phyloP scores from a whole-genome alignment of 2,113 vertebrate genomes.

The Megaleporinus macrocephalus region DNA sequence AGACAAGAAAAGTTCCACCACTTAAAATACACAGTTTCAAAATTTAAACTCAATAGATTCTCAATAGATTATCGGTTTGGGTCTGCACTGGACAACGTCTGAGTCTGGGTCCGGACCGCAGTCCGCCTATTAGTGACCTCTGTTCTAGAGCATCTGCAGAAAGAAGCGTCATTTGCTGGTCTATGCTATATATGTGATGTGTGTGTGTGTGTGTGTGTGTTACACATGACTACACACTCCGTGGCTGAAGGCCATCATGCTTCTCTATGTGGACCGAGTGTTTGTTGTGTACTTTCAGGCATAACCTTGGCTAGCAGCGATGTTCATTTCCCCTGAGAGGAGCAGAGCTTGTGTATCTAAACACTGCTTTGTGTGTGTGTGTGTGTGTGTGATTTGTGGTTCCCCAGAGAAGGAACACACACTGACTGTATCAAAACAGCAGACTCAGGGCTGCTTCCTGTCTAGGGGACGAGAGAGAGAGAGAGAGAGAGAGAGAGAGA shows the following conservation, averaged over 20 bases:
- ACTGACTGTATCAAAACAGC: constrained; percentile 43
- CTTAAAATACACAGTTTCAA: too few relatives aligned
- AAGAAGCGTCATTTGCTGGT: neutral
- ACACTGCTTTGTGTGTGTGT: constrained; percentile 23
- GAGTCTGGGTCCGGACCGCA: too few relatives aligned
- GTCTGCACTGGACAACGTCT: too few relatives aligned
- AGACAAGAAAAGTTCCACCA: too few relatives aligned
- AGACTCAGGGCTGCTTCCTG: constrained; percentile 47
- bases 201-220: neutral
- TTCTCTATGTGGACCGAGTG: neutral
- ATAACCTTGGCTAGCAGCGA: constrained; percentile 73
- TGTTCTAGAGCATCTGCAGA: too few relatives aligned
- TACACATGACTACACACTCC: neutral
- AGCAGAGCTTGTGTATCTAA: constrained; percentile 17
- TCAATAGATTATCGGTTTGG: too few relatives aligned
- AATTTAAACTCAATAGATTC: too few relatives aligned
- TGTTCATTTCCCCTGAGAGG: constrained; percentile 39
- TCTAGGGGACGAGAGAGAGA: constrained; percentile 25
- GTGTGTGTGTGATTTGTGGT: constrained; percentile 35
- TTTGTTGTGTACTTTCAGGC: constrained; percentile 3
- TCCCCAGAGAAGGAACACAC: constrained; percentile 35
- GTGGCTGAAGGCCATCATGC: neutral
- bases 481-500: neutral
- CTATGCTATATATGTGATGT: neutral
- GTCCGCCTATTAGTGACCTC: too few relatives aligned